Conservation (phyloP, 2,113 vertebrate genomes). For the Phyllopteryx taeniolatus region DNA sequence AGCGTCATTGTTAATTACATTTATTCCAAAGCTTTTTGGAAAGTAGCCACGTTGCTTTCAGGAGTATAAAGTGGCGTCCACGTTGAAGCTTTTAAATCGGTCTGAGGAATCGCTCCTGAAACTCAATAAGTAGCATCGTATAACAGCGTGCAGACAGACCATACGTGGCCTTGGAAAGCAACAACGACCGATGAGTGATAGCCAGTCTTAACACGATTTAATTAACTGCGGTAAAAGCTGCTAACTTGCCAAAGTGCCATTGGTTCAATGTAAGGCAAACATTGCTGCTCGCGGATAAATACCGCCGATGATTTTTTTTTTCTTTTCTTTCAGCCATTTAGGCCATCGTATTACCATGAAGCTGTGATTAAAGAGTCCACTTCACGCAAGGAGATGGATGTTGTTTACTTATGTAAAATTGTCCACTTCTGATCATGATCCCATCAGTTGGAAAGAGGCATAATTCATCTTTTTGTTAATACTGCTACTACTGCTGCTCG, state of each 20-base stretch:
- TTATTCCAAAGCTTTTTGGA: slow-evolving; percentile 68
- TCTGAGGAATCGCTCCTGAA: slow-evolving; percentile 49
- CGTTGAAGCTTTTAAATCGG: slow-evolving; percentile 60
- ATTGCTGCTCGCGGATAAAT: not conserved
- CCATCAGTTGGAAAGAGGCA: not conserved
- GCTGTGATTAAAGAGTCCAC: not conserved
- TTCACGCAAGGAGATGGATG: not conserved
- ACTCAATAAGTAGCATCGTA: slow-evolving; percentile 45
- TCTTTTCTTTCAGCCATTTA: not conserved
- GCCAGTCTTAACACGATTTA: slow-evolving; percentile 16
- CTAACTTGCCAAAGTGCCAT: slow-evolving; percentile 15
- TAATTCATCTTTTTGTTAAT: not conserved
- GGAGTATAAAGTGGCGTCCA: slow-evolving; percentile 68
- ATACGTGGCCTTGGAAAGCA: slow-evolving; percentile 18
- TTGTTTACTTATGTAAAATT: not conserved
- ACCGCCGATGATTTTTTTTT: not conserved
- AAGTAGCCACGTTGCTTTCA: slow-evolving; percentile 65
- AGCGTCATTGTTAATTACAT: slow-evolving; percentile 72
- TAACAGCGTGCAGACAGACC: slow-evolving; percentile 25
- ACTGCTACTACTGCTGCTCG: not conserved
- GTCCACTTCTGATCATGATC: not conserved
- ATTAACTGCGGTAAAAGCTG: slow-evolving; percentile 23
- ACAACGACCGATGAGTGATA: slow-evolving; percentile 36
- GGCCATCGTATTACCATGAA: not conserved
- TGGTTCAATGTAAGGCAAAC: not conserved